Percentiles rank a stretch among this genome's conserved stretches.
These are phyloP conservation scores for Thaumetopoea pityocampa DNA, from an alignment of 1,140 invertebrate genomes.

Conservation along the genomic window DNA sequence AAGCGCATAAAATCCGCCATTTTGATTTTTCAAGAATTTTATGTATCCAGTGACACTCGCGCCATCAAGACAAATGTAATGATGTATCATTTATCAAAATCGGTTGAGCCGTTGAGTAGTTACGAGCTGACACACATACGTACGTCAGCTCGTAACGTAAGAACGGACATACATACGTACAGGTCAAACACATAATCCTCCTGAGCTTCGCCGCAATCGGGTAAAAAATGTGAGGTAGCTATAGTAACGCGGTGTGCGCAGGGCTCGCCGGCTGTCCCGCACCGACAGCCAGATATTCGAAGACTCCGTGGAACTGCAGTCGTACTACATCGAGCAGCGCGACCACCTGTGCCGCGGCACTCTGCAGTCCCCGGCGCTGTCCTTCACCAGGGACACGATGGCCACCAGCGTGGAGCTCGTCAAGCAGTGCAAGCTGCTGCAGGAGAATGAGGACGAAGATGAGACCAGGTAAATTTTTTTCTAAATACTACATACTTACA, in stretches of 20 bases:
- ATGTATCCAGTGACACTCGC: too few relatives aligned
- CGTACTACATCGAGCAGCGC: slow-evolving; percentile 90
- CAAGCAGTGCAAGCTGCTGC: slow-evolving; percentile 85
- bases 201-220: too few relatives aligned
- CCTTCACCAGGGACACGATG: slow-evolving; percentile 85
- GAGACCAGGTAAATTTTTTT: slow-evolving; percentile 53
- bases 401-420: slow-evolving; percentile 84
- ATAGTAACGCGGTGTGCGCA: slow-evolving; percentile 12
- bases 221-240: neutral
- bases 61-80: too few relatives aligned
- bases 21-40: too few relatives aligned
- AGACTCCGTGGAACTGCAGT: slow-evolving; percentile 95
- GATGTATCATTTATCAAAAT: too few relatives aligned
- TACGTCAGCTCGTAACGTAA: too few relatives aligned
- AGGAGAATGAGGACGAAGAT: slow-evolving; percentile 87
- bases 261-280: slow-evolving; percentile 89
- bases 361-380: slow-evolving; percentile 91
- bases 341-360: slow-evolving; percentile 86
- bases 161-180: too few relatives aligned
- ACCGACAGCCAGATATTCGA: slow-evolving; percentile 97
- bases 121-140: too few relatives aligned
- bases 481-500: too few relatives aligned
- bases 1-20: too few relatives aligned
- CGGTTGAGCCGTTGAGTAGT: too few relatives aligned
- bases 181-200: too few relatives aligned